phyloP scores from a whole-genome alignment of 2,888 invertebrate genomes.

The Erpobdella octoculata region DNA sequence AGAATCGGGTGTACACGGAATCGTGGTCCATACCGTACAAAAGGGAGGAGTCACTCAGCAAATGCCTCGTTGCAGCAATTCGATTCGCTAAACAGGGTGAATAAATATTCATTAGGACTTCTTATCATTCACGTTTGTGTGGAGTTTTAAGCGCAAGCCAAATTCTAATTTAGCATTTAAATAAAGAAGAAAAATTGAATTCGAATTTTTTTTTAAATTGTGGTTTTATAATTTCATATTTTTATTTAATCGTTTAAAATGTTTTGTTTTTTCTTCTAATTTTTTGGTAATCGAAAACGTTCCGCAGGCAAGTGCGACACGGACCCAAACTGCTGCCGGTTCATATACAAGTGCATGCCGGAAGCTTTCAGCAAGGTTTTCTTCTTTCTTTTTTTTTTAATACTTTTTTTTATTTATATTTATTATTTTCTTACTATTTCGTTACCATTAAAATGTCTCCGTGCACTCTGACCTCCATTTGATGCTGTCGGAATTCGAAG shows the following conservation, averaged over 20 bases:
- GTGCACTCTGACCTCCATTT: neutral
- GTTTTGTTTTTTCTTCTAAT: neutral
- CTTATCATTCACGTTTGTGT: neutral
- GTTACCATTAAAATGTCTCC: too few relatives aligned
- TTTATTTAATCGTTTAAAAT: neutral
- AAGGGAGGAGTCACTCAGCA: constrained; percentile 55
- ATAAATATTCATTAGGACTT: neutral
- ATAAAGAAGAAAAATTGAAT: neutral
- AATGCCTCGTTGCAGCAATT: constrained; percentile 53
- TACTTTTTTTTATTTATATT: neutral
- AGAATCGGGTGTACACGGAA: constrained; percentile 54
- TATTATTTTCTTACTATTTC: too few relatives aligned
- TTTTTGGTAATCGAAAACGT: neutral
- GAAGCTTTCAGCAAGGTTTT: constrained; percentile 54
- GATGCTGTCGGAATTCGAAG: too few relatives aligned
- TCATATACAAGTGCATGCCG: constrained; percentile 53
- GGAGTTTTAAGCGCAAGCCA: too few relatives aligned
- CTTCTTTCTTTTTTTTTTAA: neutral
- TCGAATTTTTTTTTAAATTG: neutral
- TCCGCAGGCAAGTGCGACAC: constrained; percentile 50
- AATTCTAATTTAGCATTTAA: too few relatives aligned
- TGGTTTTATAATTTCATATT: neutral
- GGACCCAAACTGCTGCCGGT: constrained; percentile 53
- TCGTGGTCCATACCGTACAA: constrained; percentile 56
- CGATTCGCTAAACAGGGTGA: constrained; percentile 52